Base-by-base conservation (phyloP, 37 sponge, comb jelly and placozoan species). In the Chondrilla cf. caribensis region DNA sequence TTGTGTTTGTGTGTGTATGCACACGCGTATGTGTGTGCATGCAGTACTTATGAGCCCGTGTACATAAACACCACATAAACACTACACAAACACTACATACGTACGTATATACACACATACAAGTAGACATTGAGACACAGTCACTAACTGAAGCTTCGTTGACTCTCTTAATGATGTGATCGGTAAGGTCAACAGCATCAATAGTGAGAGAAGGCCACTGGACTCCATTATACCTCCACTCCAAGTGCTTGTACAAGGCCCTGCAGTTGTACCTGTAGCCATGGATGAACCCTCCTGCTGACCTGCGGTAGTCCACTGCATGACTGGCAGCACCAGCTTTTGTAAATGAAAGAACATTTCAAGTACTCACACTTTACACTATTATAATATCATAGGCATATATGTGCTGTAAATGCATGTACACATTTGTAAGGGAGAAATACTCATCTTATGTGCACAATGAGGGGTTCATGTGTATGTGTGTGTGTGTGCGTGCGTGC, bases 261-360 rank as follows among this genome's bases (percentile, higher is more conserved):
- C 94, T 54, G n/a, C 78, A 89, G 89, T 95, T 93, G 82, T 97
- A 97, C 60, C 98, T 75, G 66, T 85, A 97, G 24, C 98, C 98
- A 75, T 95, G 98, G n/a, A 97, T 93, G 78, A 97, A 97, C n/a
- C 90, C 98, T 51, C 98, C 98, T 44, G 98, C 94, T 21, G 98
- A 97, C 55, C 85, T 84, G 37, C 87, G 83, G 71, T 81, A 93
- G 80, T 95, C 95, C 42, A 92, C 64, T 4, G 87, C 84, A 80
- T 97, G 95, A 58, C 90, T 84, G 24, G 59, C 54, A 32, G 83
- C 78, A 11, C 98, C 95, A 84, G 91, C 98, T 96, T 41, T 11
- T 42, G 51, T 5, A 33, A 21, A 18, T 47, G 70, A 35, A 6
- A 72, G 18, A 58, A 68, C 19, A 81, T 11, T 22, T n/a, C n/a